phyloP scores from a whole-genome alignment of 1,140 invertebrate species.

The Drosophila sechellia region DNA sequence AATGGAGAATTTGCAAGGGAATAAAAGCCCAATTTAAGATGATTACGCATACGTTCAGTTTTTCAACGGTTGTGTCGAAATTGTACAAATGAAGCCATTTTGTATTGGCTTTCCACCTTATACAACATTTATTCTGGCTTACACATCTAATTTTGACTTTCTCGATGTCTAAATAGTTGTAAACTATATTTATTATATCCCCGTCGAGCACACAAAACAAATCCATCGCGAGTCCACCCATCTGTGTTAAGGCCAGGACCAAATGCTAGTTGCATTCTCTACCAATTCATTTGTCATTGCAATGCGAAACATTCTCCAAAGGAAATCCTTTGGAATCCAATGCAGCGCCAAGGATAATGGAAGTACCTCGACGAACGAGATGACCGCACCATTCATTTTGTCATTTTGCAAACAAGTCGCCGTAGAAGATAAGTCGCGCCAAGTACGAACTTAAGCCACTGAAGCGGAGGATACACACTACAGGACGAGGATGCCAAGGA shows the following conservation, averaged over 20 bases:
- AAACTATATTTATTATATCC: too few species aligned
- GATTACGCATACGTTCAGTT: neutral
- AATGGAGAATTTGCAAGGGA: neutral
- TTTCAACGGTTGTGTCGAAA: too few species aligned
- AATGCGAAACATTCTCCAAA: slow-evolving; percentile 1
- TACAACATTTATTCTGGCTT: too few species aligned
- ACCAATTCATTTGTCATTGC: slow-evolving; percentile 26
- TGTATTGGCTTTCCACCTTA: too few species aligned
- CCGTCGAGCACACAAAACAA: slow-evolving; percentile 10
- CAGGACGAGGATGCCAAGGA: slow-evolving; percentile 20
- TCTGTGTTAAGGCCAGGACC: slow-evolving; percentile 4
- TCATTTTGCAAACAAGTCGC: slow-evolving; percentile 79
- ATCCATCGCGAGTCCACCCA: slow-evolving; percentile 11
- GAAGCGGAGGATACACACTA: slow-evolving; percentile 74
- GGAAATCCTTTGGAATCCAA: slow-evolving; percentile 23
- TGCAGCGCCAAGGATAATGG: slow-evolving; percentile 38
- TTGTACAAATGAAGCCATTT: too few species aligned
- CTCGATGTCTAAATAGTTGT: too few species aligned
- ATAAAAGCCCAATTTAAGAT: neutral
- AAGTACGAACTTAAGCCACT: slow-evolving; percentile 78
- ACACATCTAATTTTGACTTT: too few species aligned
- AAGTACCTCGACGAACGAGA: slow-evolving; percentile 24
- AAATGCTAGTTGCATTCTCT: neutral
- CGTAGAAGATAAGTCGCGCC: slow-evolving; percentile 74
- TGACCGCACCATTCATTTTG: slow-evolving; percentile 80